Evolutionary conservation across 2,113 vertebrate genomes (phyloP).

Genomic region (Thalassarche chlororhynchos): DNA sequence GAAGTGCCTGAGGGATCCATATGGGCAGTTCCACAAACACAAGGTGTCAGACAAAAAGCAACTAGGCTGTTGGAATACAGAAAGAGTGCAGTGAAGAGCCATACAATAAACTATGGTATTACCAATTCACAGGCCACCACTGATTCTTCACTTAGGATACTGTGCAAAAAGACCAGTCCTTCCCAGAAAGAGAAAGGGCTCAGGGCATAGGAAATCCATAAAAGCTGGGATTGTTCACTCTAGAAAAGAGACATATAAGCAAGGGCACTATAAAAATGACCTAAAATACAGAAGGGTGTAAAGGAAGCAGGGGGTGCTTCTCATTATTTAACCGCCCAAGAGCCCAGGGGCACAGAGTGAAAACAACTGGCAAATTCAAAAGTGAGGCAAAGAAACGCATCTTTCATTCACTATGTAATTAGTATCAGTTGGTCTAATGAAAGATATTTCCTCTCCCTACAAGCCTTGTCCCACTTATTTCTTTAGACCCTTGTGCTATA

Average conservation of each 20-base stretch:
- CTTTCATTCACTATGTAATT: not conserved
- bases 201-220: not conserved
- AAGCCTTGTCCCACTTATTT: not conserved
- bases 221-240: not conserved
- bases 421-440: not conserved
- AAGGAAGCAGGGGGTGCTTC: not conserved
- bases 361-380: not conserved
- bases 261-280: not conserved
- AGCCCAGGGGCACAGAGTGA: not conserved
- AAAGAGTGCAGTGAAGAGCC: not conserved
- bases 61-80: not conserved
- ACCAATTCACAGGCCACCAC: not conserved
- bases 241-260: not conserved
- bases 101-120: not conserved
- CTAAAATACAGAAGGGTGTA: not conserved
- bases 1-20: not conserved
- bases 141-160: not conserved
- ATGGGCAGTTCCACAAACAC: not conserved
- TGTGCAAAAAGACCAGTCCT: not conserved
- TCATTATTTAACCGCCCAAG: not conserved
- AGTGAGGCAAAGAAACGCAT: not conserved
- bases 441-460: not conserved
- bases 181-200: not conserved
- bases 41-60: not conserved
- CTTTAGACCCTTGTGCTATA: not conserved